Conservation (phyloP, 1,140 invertebrate genomes). For the Pachypeltis micranthus region DNA sequence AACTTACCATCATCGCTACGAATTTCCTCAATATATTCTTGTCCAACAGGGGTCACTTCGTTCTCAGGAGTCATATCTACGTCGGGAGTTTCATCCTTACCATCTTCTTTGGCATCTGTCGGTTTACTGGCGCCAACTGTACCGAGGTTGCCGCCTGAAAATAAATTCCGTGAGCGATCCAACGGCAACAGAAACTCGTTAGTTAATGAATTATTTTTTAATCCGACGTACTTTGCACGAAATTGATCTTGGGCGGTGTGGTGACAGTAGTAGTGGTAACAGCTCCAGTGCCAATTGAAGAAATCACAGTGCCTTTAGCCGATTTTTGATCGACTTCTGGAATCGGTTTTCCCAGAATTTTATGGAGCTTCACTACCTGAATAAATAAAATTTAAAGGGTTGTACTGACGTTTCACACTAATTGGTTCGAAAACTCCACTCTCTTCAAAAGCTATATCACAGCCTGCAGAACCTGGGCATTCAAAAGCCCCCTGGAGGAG, state of each 20-base stretch:
- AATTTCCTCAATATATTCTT: conserved; percentile 97
- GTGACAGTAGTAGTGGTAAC: conserved; percentile 8
- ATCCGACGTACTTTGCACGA: conserved; percentile 18
- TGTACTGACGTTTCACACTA: too few species aligned
- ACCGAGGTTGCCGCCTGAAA: conserved; percentile 15
- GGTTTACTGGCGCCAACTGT: conserved; percentile 28
- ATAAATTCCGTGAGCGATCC: not conserved
- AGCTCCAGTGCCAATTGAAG: conserved; percentile 14
- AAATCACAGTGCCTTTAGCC: conserved; percentile 33
- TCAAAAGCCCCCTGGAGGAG: too few species aligned
- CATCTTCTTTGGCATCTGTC: conserved; percentile 13
- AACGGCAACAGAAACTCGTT: not conserved
- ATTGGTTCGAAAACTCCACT: too few species aligned
- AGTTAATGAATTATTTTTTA: too few species aligned
- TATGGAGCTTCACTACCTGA: conserved; percentile 82
- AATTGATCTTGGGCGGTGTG: conserved; percentile 21
- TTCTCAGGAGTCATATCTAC: conserved; percentile 48
- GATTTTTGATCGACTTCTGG: conserved; percentile 78
- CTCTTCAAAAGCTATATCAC: too few species aligned
- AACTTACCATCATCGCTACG: conserved; percentile 79
- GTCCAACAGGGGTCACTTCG: conserved; percentile 90
- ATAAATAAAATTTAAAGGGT: conserved; percentile 18
- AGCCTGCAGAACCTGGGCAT: too few species aligned
- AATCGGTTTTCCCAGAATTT: conserved; percentile 93
- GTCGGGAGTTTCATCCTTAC: conserved; percentile 35